Evolutionary conservation across 2,797 vertebrate genomes (phyloP), one percentile per base, ranked within the genome.

Genomic region (Molossus alvarezi): DNA sequence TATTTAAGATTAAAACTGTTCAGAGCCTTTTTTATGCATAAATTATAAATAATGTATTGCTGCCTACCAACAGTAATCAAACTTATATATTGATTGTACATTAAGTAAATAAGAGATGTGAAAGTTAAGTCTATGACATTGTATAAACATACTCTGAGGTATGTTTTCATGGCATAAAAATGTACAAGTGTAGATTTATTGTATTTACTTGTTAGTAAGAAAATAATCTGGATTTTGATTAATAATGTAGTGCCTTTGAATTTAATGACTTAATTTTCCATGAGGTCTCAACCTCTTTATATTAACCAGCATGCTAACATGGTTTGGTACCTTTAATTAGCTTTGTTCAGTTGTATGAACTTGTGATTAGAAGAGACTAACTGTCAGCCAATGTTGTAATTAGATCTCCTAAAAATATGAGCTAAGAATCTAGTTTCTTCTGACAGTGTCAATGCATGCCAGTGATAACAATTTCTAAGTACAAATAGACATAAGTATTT

Each of bases 381-480:
- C 14, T 84, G 88, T 94, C 93, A 87, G 45, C 53, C 51, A 69
- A 77, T 25, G 60, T 67, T 90, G 51, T 91, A 96, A 97, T 97
- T 96, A 94, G 83, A 90, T 91, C 51, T 95, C 95, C 60, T 87
- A 95, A 95, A 96, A 92, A 80, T 86, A 91, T 90, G 55, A 94
- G 69, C 60, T 94, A 91, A 94, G 67, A 96, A 83, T 71, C 8
- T 58, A 69, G 25, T 96, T 92, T 29, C 12, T 64, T 82, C 25
- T 72, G 41, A 72, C 81, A 69, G 25, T 92, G 64, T 91, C 92
- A 88, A 29, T 83, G 15, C 12, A 86, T 76, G 41, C 37, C 51
- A 60, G 13, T 88, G 57, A 82, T 37, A 69, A 71, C 83, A 69
- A 58, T 94, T 90, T 90, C 27, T 45, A 91, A 88, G 76, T 73